Conservation (phyloP, 2,113 vertebrate species). For the Desmodus rotundus region DNA sequence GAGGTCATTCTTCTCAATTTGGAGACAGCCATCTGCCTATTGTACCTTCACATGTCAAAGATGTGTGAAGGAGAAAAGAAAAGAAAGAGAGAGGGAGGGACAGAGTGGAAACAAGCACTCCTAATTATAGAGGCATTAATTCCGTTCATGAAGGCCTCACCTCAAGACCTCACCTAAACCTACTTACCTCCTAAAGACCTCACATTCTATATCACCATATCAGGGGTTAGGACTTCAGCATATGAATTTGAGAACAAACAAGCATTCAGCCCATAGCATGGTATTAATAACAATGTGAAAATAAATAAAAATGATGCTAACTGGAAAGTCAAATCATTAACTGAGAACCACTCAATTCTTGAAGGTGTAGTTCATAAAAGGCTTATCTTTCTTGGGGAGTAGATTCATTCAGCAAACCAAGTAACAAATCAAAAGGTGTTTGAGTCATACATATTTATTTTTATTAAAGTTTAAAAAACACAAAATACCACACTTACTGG, state of each 20-base stretch:
- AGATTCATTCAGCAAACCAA: neutral
- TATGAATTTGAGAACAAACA: neutral
- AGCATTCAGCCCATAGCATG: neutral
- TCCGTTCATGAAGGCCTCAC: neutral
- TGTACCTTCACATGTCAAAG: neutral
- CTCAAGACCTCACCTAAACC: neutral
- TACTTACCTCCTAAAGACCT: neutral
- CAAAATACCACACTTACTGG: neutral
- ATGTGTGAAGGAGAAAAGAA: neutral
- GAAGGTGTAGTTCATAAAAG: neutral
- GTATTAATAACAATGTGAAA: neutral
- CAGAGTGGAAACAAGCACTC: neutral
- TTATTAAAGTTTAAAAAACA: neutral
- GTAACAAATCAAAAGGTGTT: neutral
- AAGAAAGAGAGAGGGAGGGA: neutral
- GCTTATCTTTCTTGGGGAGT: neutral
- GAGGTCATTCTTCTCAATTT: neutral
- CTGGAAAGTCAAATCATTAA: neutral
- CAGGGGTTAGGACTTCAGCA: neutral
- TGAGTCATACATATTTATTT: neutral
- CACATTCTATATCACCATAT: neutral
- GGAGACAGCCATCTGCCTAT: neutral
- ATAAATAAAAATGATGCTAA: neutral
- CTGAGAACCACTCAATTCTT: neutral
- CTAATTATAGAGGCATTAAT: neutral